A percentile compares a stretch with the other conserved stretches of the same genome.
Evolutionary conservation across 1,140 invertebrate genomes (phyloP).

Genomic region (Drosophila sucinea): DNA sequence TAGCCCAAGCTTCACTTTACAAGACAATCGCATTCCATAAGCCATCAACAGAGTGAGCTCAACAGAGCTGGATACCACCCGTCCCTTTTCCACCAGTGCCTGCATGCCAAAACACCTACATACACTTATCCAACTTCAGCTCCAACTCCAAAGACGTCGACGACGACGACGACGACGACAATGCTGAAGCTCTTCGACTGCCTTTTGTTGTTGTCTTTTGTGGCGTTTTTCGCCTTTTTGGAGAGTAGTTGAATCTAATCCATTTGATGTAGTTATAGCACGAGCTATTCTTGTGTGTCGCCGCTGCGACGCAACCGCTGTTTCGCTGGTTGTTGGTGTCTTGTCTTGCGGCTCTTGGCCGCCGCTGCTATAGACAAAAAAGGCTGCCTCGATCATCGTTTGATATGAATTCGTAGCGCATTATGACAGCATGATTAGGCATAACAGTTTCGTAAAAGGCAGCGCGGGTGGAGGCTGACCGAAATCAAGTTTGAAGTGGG

Average conservation of each 20-base stretch:
- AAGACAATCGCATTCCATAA: slow-evolving; percentile 67
- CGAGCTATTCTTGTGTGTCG: slow-evolving; percentile 79
- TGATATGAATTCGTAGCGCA: slow-evolving; percentile 82
- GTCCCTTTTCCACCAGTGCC: slow-evolving; percentile 24
- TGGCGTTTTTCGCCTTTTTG: slow-evolving; percentile 76
- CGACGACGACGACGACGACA: slow-evolving; percentile 9
- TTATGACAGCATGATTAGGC: slow-evolving; percentile 83
- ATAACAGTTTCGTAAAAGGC: slow-evolving; percentile 81
- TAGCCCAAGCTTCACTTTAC: slow-evolving; percentile 14
- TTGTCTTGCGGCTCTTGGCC: slow-evolving; percentile 26
- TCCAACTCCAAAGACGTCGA: slow-evolving; percentile 16
- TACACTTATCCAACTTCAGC: slow-evolving; percentile 62
- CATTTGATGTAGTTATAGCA: slow-evolving; percentile 82
- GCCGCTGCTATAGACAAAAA: slow-evolving; percentile 63
- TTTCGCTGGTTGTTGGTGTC: background rate
- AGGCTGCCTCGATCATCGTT: slow-evolving; percentile 80
- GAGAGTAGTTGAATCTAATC: slow-evolving; percentile 82
- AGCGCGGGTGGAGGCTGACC: slow-evolving; percentile 67
- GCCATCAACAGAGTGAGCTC: slow-evolving; percentile 27
- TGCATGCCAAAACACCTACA: slow-evolving; percentile 79
- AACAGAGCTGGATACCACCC: slow-evolving; percentile 9
- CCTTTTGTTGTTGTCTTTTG: slow-evolving; percentile 57
- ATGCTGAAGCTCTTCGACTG: slow-evolving; percentile 2
- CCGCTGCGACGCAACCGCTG: slow-evolving; percentile 33
- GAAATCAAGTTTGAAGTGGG: slow-evolving; percentile 80